Evolutionary conservation across 1,140 invertebrate species (phyloP), one percentile per base, ranked within the genome.

Genomic region (Stegodyphus mimosarum): DNA sequence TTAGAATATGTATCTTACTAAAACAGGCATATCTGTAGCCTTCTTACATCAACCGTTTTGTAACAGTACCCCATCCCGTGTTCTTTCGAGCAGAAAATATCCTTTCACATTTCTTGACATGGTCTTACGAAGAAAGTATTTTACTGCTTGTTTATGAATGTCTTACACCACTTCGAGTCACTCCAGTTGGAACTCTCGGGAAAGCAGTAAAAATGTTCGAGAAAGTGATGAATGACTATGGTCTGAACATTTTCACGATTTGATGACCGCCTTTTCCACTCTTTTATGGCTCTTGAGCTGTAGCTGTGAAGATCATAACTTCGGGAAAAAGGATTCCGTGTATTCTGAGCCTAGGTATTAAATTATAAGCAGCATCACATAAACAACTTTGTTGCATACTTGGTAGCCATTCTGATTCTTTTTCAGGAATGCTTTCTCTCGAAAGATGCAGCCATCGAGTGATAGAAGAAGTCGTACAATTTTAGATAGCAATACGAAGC

Each of bases 371-470:
- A 51, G 70, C 70, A 51, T 72, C 49, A 72, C 70, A 72, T 72
- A 72, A 72, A 72, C 70, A 72, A 72, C 70, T 72, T 72, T 72
- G 70, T 72, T 72, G 70, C 70, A 72, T 72, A 72, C 70, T 72
- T 51, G 50, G 5, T 6, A 7, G 49, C 70, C 13, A 51, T 72
- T n/a, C 70, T 51, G 13, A 72, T 72, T 72, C 70, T 72, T 72
- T 72, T 72, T n/a, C 50, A 9, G 13, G 3, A 33, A 33, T 1
- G 33, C 33, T 33, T 33, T 33, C 33, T 33, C 33, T 33, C 33
- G 33, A 3, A 33, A 33, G 33, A 33, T 33, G 33, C 33, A 33
- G 33, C 33, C 33, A 1, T 3, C 33, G 33, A 33, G 13, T 33
- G 33, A 33, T 33, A 33, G 3, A 3, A 33, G 33, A 33, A 33